Conservation (phyloP, 1,140 invertebrate species). For the Drosophila pseudoananassae region DNA sequence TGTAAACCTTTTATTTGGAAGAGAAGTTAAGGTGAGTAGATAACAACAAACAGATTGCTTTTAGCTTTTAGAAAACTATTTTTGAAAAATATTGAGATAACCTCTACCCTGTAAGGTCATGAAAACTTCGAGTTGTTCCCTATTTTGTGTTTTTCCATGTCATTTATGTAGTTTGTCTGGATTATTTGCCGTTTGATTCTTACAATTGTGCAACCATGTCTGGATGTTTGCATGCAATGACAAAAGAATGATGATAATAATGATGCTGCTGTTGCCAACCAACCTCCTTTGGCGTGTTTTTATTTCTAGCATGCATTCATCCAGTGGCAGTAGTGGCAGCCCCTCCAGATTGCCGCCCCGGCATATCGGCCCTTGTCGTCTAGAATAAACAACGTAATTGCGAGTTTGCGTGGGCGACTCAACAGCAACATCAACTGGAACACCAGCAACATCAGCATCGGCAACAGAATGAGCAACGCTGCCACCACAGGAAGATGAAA, state of each 20-base stretch:
- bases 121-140: slow-evolving; percentile 28
- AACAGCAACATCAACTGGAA: slow-evolving; percentile 43
- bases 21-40: neutral
- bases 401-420: slow-evolving; percentile 78
- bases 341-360: slow-evolving; percentile 2
- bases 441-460: slow-evolving; percentile 8
- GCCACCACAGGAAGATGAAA: slow-evolving; percentile 39
- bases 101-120: slow-evolving; percentile 31
- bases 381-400: slow-evolving; percentile 81
- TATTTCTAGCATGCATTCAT: slow-evolving; percentile 46
- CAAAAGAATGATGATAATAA: slow-evolving; percentile 59
- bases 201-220: slow-evolving; percentile 66
- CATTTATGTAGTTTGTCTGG: slow-evolving; percentile 61
- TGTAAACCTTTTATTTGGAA: neutral
- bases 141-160: slow-evolving; percentile 60
- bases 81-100: neutral
- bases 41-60: neutral
- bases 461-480: slow-evolving; percentile 6
- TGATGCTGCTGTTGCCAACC: slow-evolving; percentile 38
- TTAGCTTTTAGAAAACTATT: neutral
- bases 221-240: slow-evolving; percentile 74
- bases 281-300: slow-evolving; percentile 47
- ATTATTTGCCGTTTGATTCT: slow-evolving; percentile 77
- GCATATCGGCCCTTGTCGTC: slow-evolving; percentile 68
- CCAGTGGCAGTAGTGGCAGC: neutral